phyloP scores from a whole-genome alignment of 1,140 invertebrate species.

The Helicoverpa armigera region DNA sequence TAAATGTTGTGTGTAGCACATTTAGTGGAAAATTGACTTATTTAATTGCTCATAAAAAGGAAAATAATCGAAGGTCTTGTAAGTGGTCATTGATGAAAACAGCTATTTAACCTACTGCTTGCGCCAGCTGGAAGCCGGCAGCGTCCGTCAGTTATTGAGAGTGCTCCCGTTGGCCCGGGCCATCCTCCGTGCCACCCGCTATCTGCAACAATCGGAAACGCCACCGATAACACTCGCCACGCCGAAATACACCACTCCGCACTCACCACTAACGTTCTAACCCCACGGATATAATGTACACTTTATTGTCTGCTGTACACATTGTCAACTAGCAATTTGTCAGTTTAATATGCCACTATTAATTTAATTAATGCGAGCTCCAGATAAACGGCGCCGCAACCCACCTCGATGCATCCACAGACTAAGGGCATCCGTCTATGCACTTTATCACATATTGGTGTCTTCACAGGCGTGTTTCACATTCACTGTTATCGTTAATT shows the following conservation, averaged over 20 bases:
- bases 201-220: conserved; percentile 84
- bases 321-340: conserved; percentile 52
- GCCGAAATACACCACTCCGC: conserved; percentile 57
- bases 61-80: conserved; percentile 47
- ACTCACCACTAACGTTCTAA: conserved; percentile 20
- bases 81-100: conserved; percentile 2
- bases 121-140: conserved; percentile 82
- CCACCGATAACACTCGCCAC: conserved; percentile 79
- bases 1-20: background rate
- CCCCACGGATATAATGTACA: conserved; percentile 36
- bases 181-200: conserved; percentile 82
- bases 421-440: conserved; percentile 59
- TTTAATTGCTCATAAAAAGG: background rate
- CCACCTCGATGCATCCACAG: conserved; percentile 77
- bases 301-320: conserved; percentile 46
- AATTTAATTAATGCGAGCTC: conserved; percentile 83
- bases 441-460: conserved; percentile 56
- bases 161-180: conserved; percentile 75
- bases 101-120: conserved; percentile 71
- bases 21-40: background rate
- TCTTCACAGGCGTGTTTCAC: conserved; percentile 60
- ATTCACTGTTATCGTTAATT: conserved; percentile 65
- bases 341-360: conserved; percentile 60
- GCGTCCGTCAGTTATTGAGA: conserved; percentile 83
- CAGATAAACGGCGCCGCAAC: conserved; percentile 73